Conservation (phyloP, 2,797 vertebrate species). For the Crax fasciolata region DNA sequence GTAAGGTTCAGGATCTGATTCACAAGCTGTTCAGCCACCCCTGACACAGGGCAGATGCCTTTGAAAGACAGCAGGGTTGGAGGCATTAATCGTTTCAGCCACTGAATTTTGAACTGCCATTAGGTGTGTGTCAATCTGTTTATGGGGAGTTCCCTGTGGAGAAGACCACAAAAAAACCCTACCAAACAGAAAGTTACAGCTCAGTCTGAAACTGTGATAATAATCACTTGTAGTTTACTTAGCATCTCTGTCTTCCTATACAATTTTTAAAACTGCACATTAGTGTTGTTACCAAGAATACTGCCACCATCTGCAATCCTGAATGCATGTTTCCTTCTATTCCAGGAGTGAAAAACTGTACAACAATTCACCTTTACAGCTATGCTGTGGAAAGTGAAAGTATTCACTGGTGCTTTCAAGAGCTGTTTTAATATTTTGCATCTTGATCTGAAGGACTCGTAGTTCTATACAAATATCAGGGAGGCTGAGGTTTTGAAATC, state of each 20-base stretch:
- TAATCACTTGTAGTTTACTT: background rate
- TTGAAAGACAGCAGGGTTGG: background rate
- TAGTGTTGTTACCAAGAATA: background rate
- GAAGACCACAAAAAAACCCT: background rate
- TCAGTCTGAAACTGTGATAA: slow-evolving; percentile 19
- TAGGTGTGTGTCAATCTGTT: background rate
- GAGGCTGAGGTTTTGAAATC: background rate
- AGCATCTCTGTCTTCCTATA: background rate
- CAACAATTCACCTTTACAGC: background rate
- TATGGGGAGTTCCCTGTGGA: background rate
- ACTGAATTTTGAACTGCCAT: background rate
- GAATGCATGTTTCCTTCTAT: background rate
- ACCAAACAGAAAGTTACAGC: background rate
- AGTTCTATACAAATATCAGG: background rate
- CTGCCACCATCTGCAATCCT: background rate
- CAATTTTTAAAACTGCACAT: background rate
- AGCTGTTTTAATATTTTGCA: slow-evolving; percentile 7
- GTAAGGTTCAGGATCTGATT: background rate
- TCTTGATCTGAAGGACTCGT: background rate
- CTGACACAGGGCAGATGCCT: background rate
- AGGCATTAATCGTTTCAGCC: background rate
- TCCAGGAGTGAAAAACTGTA: background rate
- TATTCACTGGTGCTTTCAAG: background rate
- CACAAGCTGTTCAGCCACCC: background rate
- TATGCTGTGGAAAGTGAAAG: background rate